Evolutionary conservation across 2,113 vertebrate species (phyloP), one percentile per base, ranked within the genome.

Genomic region (Triplophysa siluroides): DNA sequence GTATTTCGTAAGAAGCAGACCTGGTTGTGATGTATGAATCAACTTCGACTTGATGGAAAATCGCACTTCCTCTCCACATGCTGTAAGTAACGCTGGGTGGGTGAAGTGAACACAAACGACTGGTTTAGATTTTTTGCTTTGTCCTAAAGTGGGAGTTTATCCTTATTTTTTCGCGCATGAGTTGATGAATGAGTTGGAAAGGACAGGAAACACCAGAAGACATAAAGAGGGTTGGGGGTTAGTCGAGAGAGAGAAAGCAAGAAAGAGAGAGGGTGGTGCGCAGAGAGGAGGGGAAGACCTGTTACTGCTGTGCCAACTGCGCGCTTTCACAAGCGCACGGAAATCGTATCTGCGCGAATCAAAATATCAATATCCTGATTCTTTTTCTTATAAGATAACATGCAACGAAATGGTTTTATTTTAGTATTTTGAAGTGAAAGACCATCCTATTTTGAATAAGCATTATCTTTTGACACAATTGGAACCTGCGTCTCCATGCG

Each of bases 221-320:
- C 10, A 70, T 29, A 52, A 24, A 47, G 18, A 24, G 38, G 23
- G 23, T 21, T 21, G 54, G 54, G 69, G 56, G 54, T 58, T 23
- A 64, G 38, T 0, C 12, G 9, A 62, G 7, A 12, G 38, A 56
- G 56, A 74, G 56, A 26, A 23, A 64, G 21, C 26, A 29, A 70
- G 47, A 9, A 19, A 61, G 19, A 61, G 56, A 61, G 72, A 61
- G 38, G 10, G 56, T 4, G 38, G 8, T 19, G 58, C 7, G 61
- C 16, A 67, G 41, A 21, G 58, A 52, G 74, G 74, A 65, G 61
- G 43, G 19, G 74, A 45, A 38, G 62, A 45, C 72, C 69, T 70
- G 23, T 76, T 72, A 33, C 58, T 54, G 56, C 24, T 38, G 24
- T 72, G n/a, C 71, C 71, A 77, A 77, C 62, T 65, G 74, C 74